Evolutionary conservation across 2,113 vertebrate genomes (phyloP).

Genomic region (Nyctereutes procyonoides): DNA sequence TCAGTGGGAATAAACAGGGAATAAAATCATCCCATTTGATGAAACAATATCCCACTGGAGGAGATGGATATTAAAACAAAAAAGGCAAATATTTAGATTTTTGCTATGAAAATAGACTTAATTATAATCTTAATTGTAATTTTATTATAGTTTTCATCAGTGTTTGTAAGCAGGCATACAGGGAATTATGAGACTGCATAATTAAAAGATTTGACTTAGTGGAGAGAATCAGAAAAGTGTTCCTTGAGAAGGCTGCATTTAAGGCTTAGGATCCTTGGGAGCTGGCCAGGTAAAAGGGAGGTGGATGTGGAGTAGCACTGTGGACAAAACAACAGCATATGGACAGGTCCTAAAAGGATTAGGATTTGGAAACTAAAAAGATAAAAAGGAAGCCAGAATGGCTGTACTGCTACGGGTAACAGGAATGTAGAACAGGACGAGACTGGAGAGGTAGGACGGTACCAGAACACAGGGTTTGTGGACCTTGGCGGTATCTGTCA

Average conservation of each 20-base stretch:
- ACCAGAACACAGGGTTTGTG: neutral
- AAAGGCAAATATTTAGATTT: neutral
- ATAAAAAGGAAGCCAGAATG: neutral
- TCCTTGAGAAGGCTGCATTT: neutral
- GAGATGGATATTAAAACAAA: neutral
- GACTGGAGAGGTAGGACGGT: neutral
- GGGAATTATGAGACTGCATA: neutral
- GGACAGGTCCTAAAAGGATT: neutral
- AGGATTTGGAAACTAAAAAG: neutral
- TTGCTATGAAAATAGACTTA: neutral
- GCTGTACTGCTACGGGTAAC: neutral
- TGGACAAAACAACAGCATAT: neutral
- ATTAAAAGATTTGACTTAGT: neutral
- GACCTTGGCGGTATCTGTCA: neutral
- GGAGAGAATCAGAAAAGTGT: neutral
- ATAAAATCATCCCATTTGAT: neutral
- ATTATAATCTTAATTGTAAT: constrained; percentile 16
- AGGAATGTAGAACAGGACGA: neutral
- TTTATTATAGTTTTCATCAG: constrained; percentile 1
- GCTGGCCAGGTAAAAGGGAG: neutral
- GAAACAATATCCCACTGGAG: neutral
- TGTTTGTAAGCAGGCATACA: neutral
- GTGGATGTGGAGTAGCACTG: neutral
- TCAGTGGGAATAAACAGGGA: neutral
- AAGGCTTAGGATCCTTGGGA: neutral